phyloP scores from a whole-genome alignment of 2,113 vertebrate species.

The Leptocoma aspasia region DNA sequence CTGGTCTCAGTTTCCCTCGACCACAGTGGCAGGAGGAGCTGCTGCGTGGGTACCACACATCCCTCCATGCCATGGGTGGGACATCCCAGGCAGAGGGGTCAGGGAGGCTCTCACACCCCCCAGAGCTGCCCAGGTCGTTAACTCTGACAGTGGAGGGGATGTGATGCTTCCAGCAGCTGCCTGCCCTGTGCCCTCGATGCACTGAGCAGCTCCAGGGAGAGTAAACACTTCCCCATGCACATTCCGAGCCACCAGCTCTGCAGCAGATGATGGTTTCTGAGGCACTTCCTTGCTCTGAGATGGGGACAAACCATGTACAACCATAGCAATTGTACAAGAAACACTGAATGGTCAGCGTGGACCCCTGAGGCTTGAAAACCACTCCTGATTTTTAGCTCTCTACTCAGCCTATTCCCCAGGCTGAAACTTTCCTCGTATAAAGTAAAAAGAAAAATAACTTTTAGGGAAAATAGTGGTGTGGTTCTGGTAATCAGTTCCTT shows the following conservation, averaged over 20 bases:
- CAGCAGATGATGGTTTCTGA: neutral
- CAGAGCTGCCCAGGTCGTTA: neutral
- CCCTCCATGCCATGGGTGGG: rapidly evolving
- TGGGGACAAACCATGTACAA: neutral
- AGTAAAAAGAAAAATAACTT: neutral
- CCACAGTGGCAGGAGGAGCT: neutral
- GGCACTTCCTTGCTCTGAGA: neutral
- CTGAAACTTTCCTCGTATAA: neutral
- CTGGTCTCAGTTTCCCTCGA: neutral
- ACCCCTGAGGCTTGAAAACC: neutral
- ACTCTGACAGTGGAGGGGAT: neutral
- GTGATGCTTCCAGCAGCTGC: neutral
- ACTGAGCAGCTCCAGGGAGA: neutral
- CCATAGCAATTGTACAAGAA: neutral
- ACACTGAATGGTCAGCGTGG: rapidly evolving
- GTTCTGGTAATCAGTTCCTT: neutral
- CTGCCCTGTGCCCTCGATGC: neutral
- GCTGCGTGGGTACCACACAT: neutral
- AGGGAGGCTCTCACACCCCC: neutral
- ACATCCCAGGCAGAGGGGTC: neutral
- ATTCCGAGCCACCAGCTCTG: neutral
- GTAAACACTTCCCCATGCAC: neutral
- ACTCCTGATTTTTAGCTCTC: neutral
- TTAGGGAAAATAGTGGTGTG: neutral
- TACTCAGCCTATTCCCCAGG: neutral